Evolutionary conservation across 2,888 invertebrate species (phyloP), one percentile per base, ranked within the genome.

Genomic region (Brachylomia viminalis): DNA sequence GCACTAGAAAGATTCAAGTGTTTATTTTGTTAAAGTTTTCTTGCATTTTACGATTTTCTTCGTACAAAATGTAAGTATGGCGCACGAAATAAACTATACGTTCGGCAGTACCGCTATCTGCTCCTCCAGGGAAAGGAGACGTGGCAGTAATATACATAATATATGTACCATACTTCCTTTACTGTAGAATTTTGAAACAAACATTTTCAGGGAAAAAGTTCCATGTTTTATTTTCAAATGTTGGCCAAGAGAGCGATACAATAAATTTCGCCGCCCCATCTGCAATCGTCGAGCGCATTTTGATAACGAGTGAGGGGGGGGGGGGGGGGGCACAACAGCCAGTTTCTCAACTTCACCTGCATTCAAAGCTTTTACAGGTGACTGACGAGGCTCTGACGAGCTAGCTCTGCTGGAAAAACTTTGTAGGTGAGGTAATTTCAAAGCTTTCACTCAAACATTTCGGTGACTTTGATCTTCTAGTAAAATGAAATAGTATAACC

Each of bases 191-290:
- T 79, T 82, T 47, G 74, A 54, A 74, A 80, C 30, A 75, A 75
- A 75, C 67, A 84, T 84, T 84, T 54, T 17, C 47, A 13, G 30
- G 45, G 62, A 68, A 84, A 82, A 84, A 71, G 58, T 71, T 65
- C 17, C 62, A 71, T 80, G 85, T 82, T 84, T 75, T 80, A 82
- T 82, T 84, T 83, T 61, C 49, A 71, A 80, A 84, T 71, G 85
- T 82, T 80, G 70, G 70, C 85, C 85, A 84, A 72, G 75, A 75
- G 49, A 27, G 67, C 81, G 67, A 84, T 80, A 68, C 85, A 62
- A 71, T 82, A 82, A 82, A 82, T 82, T 80, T 71, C 67, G 33
- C 33, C 75, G 62, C 70, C 81, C 81, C 85, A 80, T 84, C 82
- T 84, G 85, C 82, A 68, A 80, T 84, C 81, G 75, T 75, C 81